phyloP scores from a whole-genome alignment of 2,113 vertebrate species.

The Eulemur rufifrons region DNA sequence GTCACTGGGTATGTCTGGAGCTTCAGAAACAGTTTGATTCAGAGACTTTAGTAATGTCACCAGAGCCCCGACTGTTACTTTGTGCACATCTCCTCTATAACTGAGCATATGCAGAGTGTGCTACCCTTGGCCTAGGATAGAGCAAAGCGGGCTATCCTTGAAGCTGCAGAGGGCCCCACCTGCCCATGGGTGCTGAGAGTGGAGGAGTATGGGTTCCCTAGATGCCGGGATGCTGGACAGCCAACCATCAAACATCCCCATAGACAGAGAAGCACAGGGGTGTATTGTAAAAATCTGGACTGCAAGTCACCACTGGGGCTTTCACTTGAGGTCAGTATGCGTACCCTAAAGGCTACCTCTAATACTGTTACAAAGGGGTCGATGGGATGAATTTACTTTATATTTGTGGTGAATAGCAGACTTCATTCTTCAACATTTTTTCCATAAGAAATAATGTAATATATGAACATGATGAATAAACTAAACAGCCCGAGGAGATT shows the following conservation, averaged over 20 bases:
- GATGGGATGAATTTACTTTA: neutral
- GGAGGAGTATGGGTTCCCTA: neutral
- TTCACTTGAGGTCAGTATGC: neutral
- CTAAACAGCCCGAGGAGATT: neutral
- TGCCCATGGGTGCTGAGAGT: too few species aligned
- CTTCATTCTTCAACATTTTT: neutral
- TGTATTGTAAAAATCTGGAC: neutral
- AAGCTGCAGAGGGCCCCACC: neutral
- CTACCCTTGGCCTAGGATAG: neutral
- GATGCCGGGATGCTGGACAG: neutral
- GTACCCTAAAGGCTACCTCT: neutral
- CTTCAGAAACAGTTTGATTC: neutral
- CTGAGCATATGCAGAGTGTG: accelerated
- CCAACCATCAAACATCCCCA: neutral
- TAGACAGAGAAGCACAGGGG: neutral
- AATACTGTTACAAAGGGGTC: neutral
- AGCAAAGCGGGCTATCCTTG: neutral
- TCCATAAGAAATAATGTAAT: neutral
- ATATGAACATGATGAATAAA: neutral
- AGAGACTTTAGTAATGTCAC: neutral
- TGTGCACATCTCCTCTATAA: neutral
- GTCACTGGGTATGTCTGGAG: neutral
- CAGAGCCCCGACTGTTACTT: accelerated
- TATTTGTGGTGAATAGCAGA: neutral
- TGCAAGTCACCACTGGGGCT: neutral